Percentiles rank a stretch among this genome's conserved stretches.
These are phyloP conservation scores for Tridacna gigas DNA, from an alignment of 2,888 invertebrate species.

Conservation along the genomic window DNA sequence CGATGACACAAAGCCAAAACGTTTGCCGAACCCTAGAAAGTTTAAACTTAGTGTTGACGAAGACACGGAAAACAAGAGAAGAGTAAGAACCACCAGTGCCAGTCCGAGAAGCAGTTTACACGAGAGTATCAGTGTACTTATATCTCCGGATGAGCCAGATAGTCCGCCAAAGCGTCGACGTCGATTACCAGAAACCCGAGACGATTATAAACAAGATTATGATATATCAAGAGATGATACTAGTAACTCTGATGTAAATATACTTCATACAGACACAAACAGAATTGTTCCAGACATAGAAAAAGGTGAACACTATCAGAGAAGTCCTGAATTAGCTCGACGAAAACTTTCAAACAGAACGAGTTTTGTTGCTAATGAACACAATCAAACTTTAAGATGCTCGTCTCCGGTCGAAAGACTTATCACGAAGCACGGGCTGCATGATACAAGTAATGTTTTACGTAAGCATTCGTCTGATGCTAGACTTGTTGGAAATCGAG, in stretches of 20 bases:
- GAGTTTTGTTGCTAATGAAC: background rate
- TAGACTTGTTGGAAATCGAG: slow-evolving; percentile 18
- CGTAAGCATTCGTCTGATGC: slow-evolving; percentile 49
- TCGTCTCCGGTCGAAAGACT: slow-evolving; percentile 47
- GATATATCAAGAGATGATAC: background rate
- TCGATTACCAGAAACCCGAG: background rate
- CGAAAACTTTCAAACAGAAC: slow-evolving; percentile 32
- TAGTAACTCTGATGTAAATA: background rate
- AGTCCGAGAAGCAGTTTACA: slow-evolving; percentile 22
- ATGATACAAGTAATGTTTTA: slow-evolving; percentile 24
- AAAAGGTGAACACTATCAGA: slow-evolving; percentile 29
- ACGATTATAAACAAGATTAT: background rate
- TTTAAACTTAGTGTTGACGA: slow-evolving; percentile 24
- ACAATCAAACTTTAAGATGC: background rate
- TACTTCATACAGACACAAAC: background rate
- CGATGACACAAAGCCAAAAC: slow-evolving; percentile 67
- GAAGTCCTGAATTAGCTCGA: slow-evolving; percentile 37
- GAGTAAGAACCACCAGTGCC: background rate
- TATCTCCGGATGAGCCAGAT: slow-evolving; percentile 50
- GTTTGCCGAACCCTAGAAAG: slow-evolving; percentile 52
- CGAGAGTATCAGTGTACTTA: slow-evolving; percentile 49
- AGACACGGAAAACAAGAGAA: background rate
- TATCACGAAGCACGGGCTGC: slow-evolving; percentile 13
- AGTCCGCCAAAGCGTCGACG: slow-evolving; percentile 30
- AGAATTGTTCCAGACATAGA: background rate